Base-by-base conservation (phyloP, 2,888 invertebrate genomes). In the Drosophila anomelani region DNA sequence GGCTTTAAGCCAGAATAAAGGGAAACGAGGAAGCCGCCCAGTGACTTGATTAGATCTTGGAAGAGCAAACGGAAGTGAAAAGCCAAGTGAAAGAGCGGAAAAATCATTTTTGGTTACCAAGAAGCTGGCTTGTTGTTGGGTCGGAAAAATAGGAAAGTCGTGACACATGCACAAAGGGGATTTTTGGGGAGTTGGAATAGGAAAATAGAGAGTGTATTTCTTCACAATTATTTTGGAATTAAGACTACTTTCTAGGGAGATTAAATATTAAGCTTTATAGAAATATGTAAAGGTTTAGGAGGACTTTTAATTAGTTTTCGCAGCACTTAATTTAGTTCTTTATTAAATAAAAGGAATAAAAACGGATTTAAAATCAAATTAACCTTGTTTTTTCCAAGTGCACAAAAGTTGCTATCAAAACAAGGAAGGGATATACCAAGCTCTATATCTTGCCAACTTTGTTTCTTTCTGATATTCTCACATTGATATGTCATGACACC, bases 1-100 rank as follows among this genome's bases (percentile, higher is more conserved):
- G 8, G 68, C 32, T 59, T 57, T 38, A 60, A 82, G 55, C 49
- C 53, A 7, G 20, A 54, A 54, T 51, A 57, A 62, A 49, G 23
- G 39, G 41, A 75, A 55, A 55, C 39, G 34, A 32, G 1, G 10
- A 13, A 15, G 64, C 49, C 47, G 64, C 49, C 47, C 41, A 26
- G 39, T 44, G 39, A 67, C 44, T 46, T 39, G 10, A 49, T 69
- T 69, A 55, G 38, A 23, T 38, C 23, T 9, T 13, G 8, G 10
- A 49, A 41, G 17, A 46, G 38, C 12, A 62, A 46, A 38, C 23
- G 59, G 41, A 41, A 32, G 36, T 9, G 20, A 62, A 29, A 59
- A 60, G 29, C 12, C 12, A 17, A 44, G 20, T 29, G 32, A n/a
- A 20, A 38, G 32, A 13, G 41, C 3, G 13, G 41, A 41, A 55